These are phyloP conservation scores for Rissa tridactyla DNA, from an alignment of 2,113 vertebrate genomes.

Conservation along the genomic window DNA sequence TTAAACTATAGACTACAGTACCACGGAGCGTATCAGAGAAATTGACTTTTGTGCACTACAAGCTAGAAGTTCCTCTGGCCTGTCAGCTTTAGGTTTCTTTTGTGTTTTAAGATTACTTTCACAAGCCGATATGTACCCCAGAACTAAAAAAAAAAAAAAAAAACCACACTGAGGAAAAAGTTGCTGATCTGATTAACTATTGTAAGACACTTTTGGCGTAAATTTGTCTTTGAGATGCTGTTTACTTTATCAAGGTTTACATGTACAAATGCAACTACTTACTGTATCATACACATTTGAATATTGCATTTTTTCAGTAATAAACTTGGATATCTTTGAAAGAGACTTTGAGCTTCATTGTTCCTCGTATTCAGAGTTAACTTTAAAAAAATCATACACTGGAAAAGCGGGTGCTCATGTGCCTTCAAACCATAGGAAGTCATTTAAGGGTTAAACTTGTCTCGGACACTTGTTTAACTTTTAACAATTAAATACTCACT, in stretches of 20 bases:
- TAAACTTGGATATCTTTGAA: constrained; percentile 73
- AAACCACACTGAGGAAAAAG: background rate
- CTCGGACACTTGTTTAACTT: background rate
- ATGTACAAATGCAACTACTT: constrained; percentile 79
- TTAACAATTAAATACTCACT: background rate
- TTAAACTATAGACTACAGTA: constrained; percentile 19
- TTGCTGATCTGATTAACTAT: background rate
- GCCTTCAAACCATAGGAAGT: background rate
- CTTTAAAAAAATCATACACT: background rate
- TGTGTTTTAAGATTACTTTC: constrained; percentile 4
- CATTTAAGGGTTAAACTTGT: background rate
- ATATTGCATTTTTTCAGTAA: constrained; percentile 84
- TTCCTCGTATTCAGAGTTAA: background rate
- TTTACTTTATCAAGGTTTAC: constrained; percentile 83
- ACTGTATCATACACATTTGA: constrained; percentile 77
- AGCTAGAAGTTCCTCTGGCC: background rate
- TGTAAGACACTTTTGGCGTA: constrained; percentile 25
- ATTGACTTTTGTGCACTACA: constrained; percentile 24
- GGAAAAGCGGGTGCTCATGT: background rate
- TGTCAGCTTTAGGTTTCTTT: background rate
- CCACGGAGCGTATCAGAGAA: background rate
- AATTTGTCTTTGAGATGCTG: constrained; percentile 60
- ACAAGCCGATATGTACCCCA: background rate
- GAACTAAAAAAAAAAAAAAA: constrained; percentile 5
- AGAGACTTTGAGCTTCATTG: constrained; percentile 24